Percentiles rank a stretch among this genome's conserved stretches.
These are phyloP conservation scores for Trichomycterus rosablanca DNA, from an alignment of 2,113 vertebrate species.

Conservation along the genomic window DNA sequence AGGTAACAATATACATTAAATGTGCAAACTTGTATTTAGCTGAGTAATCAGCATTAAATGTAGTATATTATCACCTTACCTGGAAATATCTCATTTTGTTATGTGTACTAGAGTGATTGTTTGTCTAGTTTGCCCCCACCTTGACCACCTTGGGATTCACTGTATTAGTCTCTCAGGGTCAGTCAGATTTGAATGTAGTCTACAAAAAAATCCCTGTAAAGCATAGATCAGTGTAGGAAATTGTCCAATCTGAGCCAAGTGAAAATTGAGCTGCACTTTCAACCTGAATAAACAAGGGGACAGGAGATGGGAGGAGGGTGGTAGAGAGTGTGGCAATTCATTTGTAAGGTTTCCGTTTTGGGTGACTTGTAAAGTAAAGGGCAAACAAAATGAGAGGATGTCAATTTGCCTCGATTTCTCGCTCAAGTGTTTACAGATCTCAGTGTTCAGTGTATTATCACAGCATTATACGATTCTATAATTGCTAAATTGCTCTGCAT, in stretches of 20 bases:
- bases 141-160: slow-evolving; percentile 51
- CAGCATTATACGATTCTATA: slow-evolving; percentile 23
- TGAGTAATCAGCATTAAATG: neutral
- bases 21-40: neutral
- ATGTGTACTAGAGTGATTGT: slow-evolving; percentile 5
- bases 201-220: slow-evolving; percentile 45
- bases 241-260: slow-evolving; percentile 24
- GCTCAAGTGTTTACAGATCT: slow-evolving; percentile 28
- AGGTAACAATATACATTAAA: neutral
- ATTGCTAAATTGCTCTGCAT: slow-evolving; percentile 27
- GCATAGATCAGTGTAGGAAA: slow-evolving; percentile 39
- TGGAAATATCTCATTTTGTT: slow-evolving; percentile 11
- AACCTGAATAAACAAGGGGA: slow-evolving; percentile 28
- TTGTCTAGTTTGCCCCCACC: slow-evolving; percentile 10
- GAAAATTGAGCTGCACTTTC: slow-evolving; percentile 31
- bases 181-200: slow-evolving; percentile 42
- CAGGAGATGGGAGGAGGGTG: slow-evolving; percentile 10
- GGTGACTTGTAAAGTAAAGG: slow-evolving; percentile 14
- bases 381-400: slow-evolving; percentile 13
- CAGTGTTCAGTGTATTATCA: slow-evolving; percentile 15
- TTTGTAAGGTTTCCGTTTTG: slow-evolving; percentile 19
- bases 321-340: slow-evolving; percentile 7
- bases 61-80: slow-evolving; percentile 2
- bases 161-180: slow-evolving; percentile 50
- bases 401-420: slow-evolving; percentile 32